Base-by-base conservation (phyloP, 2,797 vertebrate species). In the Neostethus bicornis region DNA sequence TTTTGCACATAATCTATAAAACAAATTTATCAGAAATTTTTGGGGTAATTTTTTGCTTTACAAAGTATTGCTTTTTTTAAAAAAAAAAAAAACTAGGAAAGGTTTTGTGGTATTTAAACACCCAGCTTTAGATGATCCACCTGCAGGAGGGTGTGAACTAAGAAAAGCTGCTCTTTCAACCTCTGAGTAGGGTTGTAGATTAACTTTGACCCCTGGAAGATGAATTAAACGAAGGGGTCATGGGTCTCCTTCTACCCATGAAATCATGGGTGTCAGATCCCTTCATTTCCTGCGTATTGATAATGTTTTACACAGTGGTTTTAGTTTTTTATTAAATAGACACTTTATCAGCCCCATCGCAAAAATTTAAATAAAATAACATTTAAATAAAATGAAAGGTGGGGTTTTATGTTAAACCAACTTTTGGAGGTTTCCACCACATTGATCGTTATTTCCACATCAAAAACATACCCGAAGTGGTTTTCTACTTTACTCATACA, bases 101-200 rank as follows among this genome's bases (percentile, higher is more conserved):
- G n/a, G 12, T 10, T 41, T 16, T 41, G 10, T 21, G 1, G 17
- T 20, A 4, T 26, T 43, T 32, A 2, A 14, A 32, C 19, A 57
- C 48, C 29, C 53, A 50, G 53, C 43, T 24, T 46, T 26, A 50
- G 25, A 3, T 41, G 28, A 20, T 48, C 37, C 39, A 34, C 26
- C 26, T 48, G 45, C 55, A 48, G 17, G 16, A 4, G 4, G 45
- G 59, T 3, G 8, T 7, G 13, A 62, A 46, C 37, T 35, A 19
- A 56, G 14, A 48, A 34, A 49, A 55, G 34, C 43, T 32, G 37
- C 56, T 54, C 28, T 34, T 46, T 66, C 16, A 49, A 37, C 25
- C 29, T 20, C 16, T 1, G 7, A 41, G 0, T 50, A 25, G 20
- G n/a, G 43, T 20, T 21, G 10, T 8, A 14, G 0, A 32, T 55